A percentile compares a stretch with the other conserved stretches of the same genome.
Evolutionary conservation across 2,888 invertebrate genomes (phyloP).

Genomic region (Exocentrus adspersus): DNA sequence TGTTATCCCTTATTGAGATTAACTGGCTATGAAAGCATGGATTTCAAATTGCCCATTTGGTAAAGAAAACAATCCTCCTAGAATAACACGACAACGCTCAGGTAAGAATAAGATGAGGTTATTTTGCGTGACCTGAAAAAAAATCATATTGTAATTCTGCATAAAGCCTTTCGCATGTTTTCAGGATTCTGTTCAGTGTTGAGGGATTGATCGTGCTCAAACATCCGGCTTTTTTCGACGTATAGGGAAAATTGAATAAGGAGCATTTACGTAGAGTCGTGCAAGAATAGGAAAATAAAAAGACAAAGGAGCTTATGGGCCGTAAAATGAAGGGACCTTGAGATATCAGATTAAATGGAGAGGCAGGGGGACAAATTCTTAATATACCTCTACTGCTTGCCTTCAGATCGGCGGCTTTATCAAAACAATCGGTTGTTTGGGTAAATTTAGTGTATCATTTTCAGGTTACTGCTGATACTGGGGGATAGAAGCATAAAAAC

Average conservation of each 20-base stretch:
- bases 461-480: no score
- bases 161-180: slow-evolving; percentile 6
- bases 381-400: neutral
- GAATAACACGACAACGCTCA: neutral
- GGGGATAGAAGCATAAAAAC: no score
- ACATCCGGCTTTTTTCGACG: slow-evolving; percentile 7
- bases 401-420: neutral
- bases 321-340: slow-evolving; percentile 16
- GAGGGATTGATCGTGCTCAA: slow-evolving; percentile 7
- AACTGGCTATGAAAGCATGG: no score
- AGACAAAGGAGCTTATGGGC: slow-evolving; percentile 5
- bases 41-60: no score
- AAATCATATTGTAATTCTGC: neutral
- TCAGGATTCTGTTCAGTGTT: slow-evolving; percentile 6
- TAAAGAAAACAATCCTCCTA: no score
- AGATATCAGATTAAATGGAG: slow-evolving; percentile 4
- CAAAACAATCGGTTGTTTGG: no score
- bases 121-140: neutral
- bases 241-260: slow-evolving; percentile 19
- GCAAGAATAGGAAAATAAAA: slow-evolving; percentile 16
- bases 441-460: no score
- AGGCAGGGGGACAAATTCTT: neutral
- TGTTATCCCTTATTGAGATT: no score
- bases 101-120: neutral
- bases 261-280: slow-evolving; percentile 16